Evolutionary conservation across 2,888 invertebrate species (phyloP), one percentile per base, ranked within the genome.

Genomic region (Strigamia crassipes): DNA sequence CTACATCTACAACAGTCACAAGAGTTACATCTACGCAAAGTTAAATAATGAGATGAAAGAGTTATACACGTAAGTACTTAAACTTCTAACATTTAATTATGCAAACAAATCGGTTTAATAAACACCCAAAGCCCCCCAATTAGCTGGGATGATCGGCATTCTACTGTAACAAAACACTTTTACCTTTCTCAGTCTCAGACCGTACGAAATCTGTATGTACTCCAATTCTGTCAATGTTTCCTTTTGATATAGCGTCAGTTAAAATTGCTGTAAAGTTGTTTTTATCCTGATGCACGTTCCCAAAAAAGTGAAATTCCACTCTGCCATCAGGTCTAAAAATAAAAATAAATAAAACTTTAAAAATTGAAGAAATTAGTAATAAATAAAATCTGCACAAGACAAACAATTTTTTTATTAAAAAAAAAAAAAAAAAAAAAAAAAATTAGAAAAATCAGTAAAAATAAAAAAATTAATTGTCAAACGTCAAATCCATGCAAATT

Each of bases 281-380:
- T n/a, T 31, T 66, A 34, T 81, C 81, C n/a, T n/a, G n/a, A 1
- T 21, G 31, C 3, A 61, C 21, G n/a, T 61, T 56, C 2, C 81
- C 81, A 18, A 81, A 81, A 41, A 81, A 81, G n/a, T 81, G 81
- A 18, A 81, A 81, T 23, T 81, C 38, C 10, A 81, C 81, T 61
- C 18, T 34, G 8, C 34, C 81, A 81, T 34, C 81, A 15, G 56
- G 18, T 38, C 81, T 81, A 38, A 42, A 79, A 18, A 79, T 10
- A 38, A 79, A 42, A 79, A 79, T 4, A 27, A 61, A 61, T n/a
- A n/a, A n/a, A n/a, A n/a, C n/a, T n/a, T n/a, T n/a, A n/a, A n/a
- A n/a, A n/a, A n/a, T n/a, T n/a, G n/a, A n/a, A n/a, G n/a, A n/a
- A n/a, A n/a, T 66, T 66, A 66, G 66, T 66, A 2, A 66, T 23